Evolutionary conservation across 2,113 vertebrate species (phyloP), one percentile per base, ranked within the genome.

Genomic region (Chaenocephalus aceratus): DNA sequence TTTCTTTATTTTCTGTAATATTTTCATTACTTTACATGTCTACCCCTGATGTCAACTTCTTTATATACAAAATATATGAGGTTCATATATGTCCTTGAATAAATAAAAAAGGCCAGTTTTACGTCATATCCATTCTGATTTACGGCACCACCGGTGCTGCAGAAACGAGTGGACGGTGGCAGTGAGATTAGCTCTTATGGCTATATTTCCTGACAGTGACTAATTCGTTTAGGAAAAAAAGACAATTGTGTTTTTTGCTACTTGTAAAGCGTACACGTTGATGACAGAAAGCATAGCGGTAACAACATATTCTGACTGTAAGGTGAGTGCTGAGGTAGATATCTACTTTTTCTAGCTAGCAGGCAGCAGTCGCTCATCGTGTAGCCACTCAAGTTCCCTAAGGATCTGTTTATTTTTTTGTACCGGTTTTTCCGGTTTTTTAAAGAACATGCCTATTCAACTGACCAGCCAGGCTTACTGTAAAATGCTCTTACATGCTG

Each of bases 381-480:
- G 46, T 23, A 85, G 76, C 65, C 18, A 48, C 51, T 70, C 45
- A 10, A 45, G 59, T 63, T 52, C 36, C 36, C 36, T 79, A 45
- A 60, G 68, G 6, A 57, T 10, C 64, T 65, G 45, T 80, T 34
- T 45, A 13, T 11, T 46, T 23, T 23, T 23, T 34, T 62, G 45
- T 23, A 53, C 15, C 36, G 6, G 36, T 13, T 80, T 49, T 6
- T 58, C 3, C 6, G 7, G 63, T 41, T 61, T 18, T 23, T n/a
- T 10, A 75, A 62, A 65, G 36, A 97, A 95, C 92, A 97, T 96
- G 91, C 93, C 94, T 8, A 93, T 96, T 81, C 97, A 96, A 81
- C 86, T 99, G 82, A 98, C 97, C 14, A 98, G 97, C 0, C 97
- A 99, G 88, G 97, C 98, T 2, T 98, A 99, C 87, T 98, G 98